Base-by-base conservation (phyloP, 2,888 invertebrate species). In the Eupithecia pulchellata region DNA sequence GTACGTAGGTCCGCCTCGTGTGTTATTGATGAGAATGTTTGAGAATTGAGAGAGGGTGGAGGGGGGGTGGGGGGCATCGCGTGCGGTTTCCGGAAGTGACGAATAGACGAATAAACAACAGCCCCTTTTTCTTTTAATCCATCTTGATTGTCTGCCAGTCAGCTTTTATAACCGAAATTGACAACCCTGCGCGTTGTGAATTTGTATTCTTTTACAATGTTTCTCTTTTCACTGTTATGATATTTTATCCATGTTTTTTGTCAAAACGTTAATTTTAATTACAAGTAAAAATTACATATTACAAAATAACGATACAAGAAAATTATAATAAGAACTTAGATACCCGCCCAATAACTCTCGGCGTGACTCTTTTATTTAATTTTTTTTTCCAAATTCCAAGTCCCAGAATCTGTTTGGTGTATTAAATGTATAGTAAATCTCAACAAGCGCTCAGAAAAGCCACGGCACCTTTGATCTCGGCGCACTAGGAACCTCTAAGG, bases 401-500 rank as follows among this genome's bases (percentile, higher is more conserved):
- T 47, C 17, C 32, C 29, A 39, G 67, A 73, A 75, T 72, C 63
- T 70, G 66, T 73, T 75, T 69, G 75, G 27, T 29, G 77, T 75
- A 79, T 81, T 78, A 81, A 4, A 36, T 52, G 25, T 78, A 78
- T 78, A 72, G 76, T 74, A 76, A 79, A 81, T 78, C 73, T 78
- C 73, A 74, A 77, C 77, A 73, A 77, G 75, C 77, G 80, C 81
- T 76, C 77, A 82, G 79, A 84, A 84, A 85, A 85, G 83, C 84
- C 84, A 80, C 82, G 83, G 80, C 85, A 87, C 89, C 89, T 90
- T 90, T 91, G 89, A 91, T 87, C 89, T 89, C 81, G 81, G 84
- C 84, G 85, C 84, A 84, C 82, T 85, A 82, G 81, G 42, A 87
- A 85, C 86, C 89, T 89, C 91, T 90, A 83, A 86, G 89, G 90